Percentiles rank a stretch among this genome's conserved stretches.
Evolutionary conservation across 2,113 vertebrate species (phyloP).

Genomic region (Entelurus aequoreus): DNA sequence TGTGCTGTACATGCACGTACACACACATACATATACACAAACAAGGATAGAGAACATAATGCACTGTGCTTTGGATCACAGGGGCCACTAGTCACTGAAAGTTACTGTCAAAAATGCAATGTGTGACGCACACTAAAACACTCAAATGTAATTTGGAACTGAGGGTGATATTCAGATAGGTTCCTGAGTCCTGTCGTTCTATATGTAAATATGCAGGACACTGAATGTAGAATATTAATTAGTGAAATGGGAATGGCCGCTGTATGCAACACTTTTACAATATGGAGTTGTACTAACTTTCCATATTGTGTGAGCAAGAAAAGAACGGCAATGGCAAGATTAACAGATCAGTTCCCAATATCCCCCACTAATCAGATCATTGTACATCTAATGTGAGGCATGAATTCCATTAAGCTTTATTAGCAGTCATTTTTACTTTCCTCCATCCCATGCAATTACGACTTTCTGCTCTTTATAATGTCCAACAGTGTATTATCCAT

Average conservation of each 20-base stretch:
- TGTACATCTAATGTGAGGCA: conserved; percentile 70
- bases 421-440: conserved; percentile 74
- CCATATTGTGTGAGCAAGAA: conserved; percentile 27
- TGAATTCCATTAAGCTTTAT: conserved; percentile 78
- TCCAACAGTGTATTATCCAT: neutral
- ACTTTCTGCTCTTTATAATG: neutral
- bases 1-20: conserved; percentile 9
- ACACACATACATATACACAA: conserved; percentile 21
- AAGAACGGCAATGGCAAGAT: conserved; percentile 61
- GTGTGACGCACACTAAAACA: conserved; percentile 20
- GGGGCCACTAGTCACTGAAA: conserved; percentile 31
- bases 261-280: conserved; percentile 25
- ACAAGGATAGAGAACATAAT: conserved; percentile 17
- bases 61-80: conserved; percentile 26
- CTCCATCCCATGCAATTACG: conserved; percentile 56
- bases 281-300: conserved; percentile 45
- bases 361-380: conserved; percentile 74
- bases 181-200: conserved; percentile 7
- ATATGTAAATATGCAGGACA: conserved; percentile 21
- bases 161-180: conserved; percentile 28
- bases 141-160: conserved; percentile 33
- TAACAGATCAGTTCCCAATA: conserved; percentile 76
- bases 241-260: conserved; percentile 34
- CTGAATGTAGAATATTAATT: conserved; percentile 40
- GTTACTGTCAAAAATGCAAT: conserved; percentile 32